Conservation (phyloP, 2,113 vertebrate species). For the Hypanus sabinus region DNA sequence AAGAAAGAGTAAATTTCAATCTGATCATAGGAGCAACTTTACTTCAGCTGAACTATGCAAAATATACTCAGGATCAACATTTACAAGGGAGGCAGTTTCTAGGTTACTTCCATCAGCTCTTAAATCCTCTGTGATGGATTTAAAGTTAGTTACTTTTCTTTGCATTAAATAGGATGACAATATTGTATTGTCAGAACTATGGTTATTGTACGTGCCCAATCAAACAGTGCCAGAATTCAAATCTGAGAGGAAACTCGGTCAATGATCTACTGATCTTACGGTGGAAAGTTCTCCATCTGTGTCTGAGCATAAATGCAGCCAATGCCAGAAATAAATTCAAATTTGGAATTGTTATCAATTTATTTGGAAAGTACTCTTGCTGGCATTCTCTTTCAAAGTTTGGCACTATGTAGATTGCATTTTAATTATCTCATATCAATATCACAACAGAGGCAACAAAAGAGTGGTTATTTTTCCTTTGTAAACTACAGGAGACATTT, state of each 20-base stretch:
- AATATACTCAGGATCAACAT: slow-evolving; percentile 51
- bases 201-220: background rate
- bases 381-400: background rate
- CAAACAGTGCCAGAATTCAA: background rate
- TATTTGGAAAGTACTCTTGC: background rate
- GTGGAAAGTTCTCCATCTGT: background rate
- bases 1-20: slow-evolving; percentile 66
- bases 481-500: background rate
- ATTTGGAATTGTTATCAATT: background rate
- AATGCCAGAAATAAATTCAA: background rate
- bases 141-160: slow-evolving; percentile 53
- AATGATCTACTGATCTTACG: background rate
- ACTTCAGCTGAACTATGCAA: slow-evolving; percentile 66
- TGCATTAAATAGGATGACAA: slow-evolving; percentile 56
- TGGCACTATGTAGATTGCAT: background rate
- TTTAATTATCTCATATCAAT: background rate
- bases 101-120: slow-evolving; percentile 64
- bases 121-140: slow-evolving; percentile 62
- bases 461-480: background rate
- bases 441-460: background rate
- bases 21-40: slow-evolving; percentile 60
- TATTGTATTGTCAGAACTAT: slow-evolving; percentile 56
- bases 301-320: background rate
- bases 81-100: slow-evolving; percentile 48
- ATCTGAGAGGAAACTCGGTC: background rate